Conservation (phyloP, 1,140 invertebrate species). For the Rhagoletis pomonella region DNA sequence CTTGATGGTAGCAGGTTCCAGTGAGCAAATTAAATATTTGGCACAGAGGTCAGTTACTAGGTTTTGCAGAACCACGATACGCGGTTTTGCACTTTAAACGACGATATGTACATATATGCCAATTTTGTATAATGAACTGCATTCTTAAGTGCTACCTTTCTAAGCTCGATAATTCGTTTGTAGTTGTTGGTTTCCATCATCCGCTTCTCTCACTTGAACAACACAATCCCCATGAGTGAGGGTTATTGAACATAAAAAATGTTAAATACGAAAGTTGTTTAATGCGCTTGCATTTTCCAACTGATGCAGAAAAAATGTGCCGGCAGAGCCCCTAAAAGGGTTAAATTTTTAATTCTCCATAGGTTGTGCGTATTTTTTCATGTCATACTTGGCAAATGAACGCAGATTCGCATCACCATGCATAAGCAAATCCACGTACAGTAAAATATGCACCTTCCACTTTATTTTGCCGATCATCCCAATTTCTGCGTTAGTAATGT, state of each 20-base stretch:
- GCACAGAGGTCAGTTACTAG: no score
- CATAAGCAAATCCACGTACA: neutral
- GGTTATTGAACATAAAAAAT: neutral
- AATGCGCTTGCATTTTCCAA: slow-evolving; percentile 13
- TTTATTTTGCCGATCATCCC: slow-evolving; percentile 11
- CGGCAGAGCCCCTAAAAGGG: neutral
- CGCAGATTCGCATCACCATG: neutral
- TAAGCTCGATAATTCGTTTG: no score
- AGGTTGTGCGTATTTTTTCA: neutral
- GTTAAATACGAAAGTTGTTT: neutral
- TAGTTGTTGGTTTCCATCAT: neutral
- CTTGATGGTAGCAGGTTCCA: no score
- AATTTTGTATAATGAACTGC: no score
- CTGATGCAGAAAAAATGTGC: neutral
- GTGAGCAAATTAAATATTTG: no score
- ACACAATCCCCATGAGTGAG: neutral
- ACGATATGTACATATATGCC: no score
- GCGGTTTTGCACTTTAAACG: no score
- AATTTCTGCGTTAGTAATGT: neutral
- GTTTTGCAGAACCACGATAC: no score
- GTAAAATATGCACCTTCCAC: slow-evolving; percentile 27
- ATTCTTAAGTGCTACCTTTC: no score
- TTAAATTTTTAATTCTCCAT: slow-evolving; percentile 38
- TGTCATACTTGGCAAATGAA: slow-evolving; percentile 27
- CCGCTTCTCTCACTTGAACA: neutral